Evolutionary conservation across 2,113 vertebrate genomes (phyloP), one percentile per base, ranked within the genome.

Genomic region (Neodon shergylaensis): DNA sequence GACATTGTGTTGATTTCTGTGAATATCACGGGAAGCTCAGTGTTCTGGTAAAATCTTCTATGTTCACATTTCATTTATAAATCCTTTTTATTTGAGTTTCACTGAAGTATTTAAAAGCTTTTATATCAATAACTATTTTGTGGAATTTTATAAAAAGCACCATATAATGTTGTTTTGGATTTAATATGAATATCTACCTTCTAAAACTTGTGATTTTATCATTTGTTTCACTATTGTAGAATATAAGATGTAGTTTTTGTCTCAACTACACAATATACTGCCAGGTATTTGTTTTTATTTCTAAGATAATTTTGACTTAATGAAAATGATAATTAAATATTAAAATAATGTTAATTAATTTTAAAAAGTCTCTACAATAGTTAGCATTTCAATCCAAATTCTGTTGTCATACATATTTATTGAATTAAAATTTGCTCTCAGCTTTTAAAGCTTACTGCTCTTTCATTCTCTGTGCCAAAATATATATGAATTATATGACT

Each of bases 1-100:
- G 94, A 96, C 70, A 97, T n/a, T 94, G 88, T 96, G 94, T 95
- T 97, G 96, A 98, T 97, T 97, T 97, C 92, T 97, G 47, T 96
- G 92, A 96, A 54, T 94, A 94, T 93, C 88, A 96, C 90, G 52
- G 26, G 88, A 36, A 98, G 85, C 44, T 97, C 90, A 91, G 66
- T 91, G 93, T 87, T 92, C 92, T 97, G 81, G 72, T 86, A 96
- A 96, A 97, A 47, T 93, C 72, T 91, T 94, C 86, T 95, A 54
- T 89, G 88, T 74, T 94, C 36, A 89, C 39, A 21, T 90, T 95
- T 94, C 65, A 54, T 58, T 85, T 96, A 33, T 39, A 52, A 74
- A 73, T 76, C 22, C 28, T 86, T 87, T 87, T 82, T 73, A 54
- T 86, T 97, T 73, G 36, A 95, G 9, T 93, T 65, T 95, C 10